A percentile compares a stretch with the other conserved stretches of the same genome.
Evolutionary conservation across 2,113 vertebrate species (phyloP).

Genomic region (Ictalurus furcatus): DNA sequence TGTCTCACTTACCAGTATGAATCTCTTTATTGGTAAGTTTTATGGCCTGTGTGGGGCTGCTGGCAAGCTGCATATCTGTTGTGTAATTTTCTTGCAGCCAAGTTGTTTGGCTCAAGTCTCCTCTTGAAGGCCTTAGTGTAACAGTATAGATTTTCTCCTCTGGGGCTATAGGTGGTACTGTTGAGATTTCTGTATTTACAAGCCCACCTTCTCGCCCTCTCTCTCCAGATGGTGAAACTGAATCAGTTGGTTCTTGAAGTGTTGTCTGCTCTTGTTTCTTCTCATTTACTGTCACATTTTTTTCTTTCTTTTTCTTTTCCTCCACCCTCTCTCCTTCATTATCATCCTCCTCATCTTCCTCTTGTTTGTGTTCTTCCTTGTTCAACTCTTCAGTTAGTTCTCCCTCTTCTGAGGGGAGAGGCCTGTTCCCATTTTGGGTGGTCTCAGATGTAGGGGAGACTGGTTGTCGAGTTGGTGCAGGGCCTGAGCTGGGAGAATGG

Average conservation of each 20-base stretch:
- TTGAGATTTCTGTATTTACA: conserved; percentile 57
- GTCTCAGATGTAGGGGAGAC: conserved; percentile 75
- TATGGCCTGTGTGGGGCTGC: conserved; percentile 67
- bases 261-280: conserved; percentile 55
- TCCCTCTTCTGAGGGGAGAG: conserved; percentile 62
- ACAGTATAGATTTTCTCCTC: conserved; percentile 47
- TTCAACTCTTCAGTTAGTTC: conserved; percentile 77
- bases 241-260: conserved; percentile 57
- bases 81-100: conserved; percentile 75
- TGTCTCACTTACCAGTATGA: conserved; percentile 81
- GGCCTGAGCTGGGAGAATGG: conserved; percentile 56
- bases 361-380: conserved; percentile 79
- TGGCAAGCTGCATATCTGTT: conserved; percentile 77
- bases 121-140: conserved; percentile 48
- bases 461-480: conserved; percentile 61
- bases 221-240: conserved; percentile 73
- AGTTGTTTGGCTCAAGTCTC: conserved; percentile 69
- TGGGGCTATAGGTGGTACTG: conserved; percentile 57
- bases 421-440: conserved; percentile 69
- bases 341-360: conserved; percentile 72
- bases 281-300: conserved; percentile 60
- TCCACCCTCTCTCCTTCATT: conserved; percentile 79
- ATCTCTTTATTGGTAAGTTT: conserved; percentile 65
- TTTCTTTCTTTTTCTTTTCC: conserved; percentile 74
- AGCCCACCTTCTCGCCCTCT: conserved; percentile 65